Evolutionary conservation across 2,888 invertebrate genomes (phyloP), one percentile per base, ranked within the genome.

Genomic region (Andrena camellia): DNA sequence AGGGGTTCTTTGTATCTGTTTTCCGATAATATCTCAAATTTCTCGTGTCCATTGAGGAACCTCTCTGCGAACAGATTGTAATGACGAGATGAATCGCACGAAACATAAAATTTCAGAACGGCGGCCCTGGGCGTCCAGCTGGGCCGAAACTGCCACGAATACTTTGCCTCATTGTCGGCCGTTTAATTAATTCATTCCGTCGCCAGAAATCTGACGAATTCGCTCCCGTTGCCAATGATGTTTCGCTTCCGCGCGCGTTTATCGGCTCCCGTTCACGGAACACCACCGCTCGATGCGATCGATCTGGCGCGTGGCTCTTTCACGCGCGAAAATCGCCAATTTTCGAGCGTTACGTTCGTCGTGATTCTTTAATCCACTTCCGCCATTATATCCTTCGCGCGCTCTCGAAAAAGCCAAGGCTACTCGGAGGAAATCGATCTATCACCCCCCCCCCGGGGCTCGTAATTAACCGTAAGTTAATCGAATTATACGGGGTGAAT

Each of bases 101-200:
- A 67, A 60, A 60, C 60, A 72, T 78, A 68, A 78, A 74, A 76
- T 76, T 76, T 76, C 76, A 52, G 35, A 76, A 70, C 57, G 35
- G 6, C 50, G 26, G 54, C 62, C 23, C 23, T 13, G 48, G 48
- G 20, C 20, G 23, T 26, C 33, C 48, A 26, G 57, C 35, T 73
- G 26, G 26, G 50, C 54, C 52, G 48, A 33, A 42, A 60, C 68
- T 71, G 57, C 33, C 35, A 6, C 42, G 63, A 80, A 70, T 64
- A 69, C 75, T 79, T 79, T 60, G 63, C 75, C 63, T 76, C 79
- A 64, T 66, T 72, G 70, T 69, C 76, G 50, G 33, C 59, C 64
- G 60, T 80, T 80, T 72, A 70, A 76, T 76, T 80, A 80, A 76
- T 76, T 76, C 64, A 67, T 67, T 75, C 71, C 76, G 35, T 71